Percentiles rank a stretch among this genome's conserved stretches.
These are phyloP conservation scores for Ceratoteleas bidentatus DNA, from an alignment of 1,140 invertebrate genomes.

Conservation along the genomic window DNA sequence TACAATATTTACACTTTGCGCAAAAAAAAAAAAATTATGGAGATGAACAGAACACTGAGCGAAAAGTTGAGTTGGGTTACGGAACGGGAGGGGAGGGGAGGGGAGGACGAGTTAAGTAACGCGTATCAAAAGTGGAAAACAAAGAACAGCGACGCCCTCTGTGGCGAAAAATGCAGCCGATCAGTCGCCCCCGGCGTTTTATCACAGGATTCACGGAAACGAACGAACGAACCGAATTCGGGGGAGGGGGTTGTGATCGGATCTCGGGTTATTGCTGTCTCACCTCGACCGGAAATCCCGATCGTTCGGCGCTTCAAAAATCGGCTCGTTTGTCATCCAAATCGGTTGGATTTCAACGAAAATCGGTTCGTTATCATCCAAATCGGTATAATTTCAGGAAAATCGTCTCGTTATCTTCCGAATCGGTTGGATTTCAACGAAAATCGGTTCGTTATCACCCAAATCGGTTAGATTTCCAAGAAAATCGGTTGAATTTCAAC, in stretches of 20 bases:
- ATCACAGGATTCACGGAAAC: constrained; percentile 61
- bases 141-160: constrained; percentile 46
- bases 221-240: constrained; percentile 56
- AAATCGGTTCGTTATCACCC: too few species aligned
- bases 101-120: constrained; percentile 42
- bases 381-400: too few species aligned
- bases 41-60: constrained; percentile 1
- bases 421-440: too few species aligned
- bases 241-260: constrained; percentile 20
- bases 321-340: too few species aligned
- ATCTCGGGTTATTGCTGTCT: constrained; percentile 6
- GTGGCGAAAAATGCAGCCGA: constrained; percentile 53
- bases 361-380: too few species aligned
- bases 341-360: too few species aligned
- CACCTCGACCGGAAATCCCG: not conserved
- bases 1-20: constrained; percentile 77
- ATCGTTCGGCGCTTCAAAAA: constrained; percentile 2
- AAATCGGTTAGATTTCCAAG: too few species aligned
- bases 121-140: constrained; percentile 62
- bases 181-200: constrained; percentile 37
- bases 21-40: constrained; percentile 7
- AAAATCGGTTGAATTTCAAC: too few species aligned
- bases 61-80: not conserved
- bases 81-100: not conserved
- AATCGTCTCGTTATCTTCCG: too few species aligned